These are phyloP conservation scores for Alectoris magna DNA, from an alignment of 2,797 vertebrate species.

Conservation along the genomic window DNA sequence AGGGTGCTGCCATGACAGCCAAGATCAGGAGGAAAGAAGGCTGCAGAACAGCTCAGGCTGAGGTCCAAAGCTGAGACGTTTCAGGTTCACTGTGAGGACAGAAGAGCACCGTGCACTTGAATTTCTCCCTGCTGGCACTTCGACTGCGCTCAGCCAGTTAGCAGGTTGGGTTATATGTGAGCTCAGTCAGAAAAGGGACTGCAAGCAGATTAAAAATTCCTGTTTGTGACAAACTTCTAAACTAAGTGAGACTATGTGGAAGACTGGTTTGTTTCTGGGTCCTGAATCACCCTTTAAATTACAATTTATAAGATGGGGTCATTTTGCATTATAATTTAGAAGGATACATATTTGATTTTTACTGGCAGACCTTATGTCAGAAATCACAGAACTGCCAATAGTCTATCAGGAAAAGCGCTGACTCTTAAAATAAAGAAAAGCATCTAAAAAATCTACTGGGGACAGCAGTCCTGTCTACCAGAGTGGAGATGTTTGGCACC, in stretches of 20 bases:
- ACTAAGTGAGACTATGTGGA: constrained; percentile 17
- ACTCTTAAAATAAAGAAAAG: not conserved
- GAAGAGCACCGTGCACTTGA: constrained; percentile 28
- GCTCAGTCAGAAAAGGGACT: not conserved
- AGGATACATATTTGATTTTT: not conserved
- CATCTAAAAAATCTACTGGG: not conserved
- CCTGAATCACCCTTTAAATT: not conserved
- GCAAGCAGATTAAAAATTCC: constrained; percentile 13
- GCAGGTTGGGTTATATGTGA: not conserved
- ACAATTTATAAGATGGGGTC: not conserved
- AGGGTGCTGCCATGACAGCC: not conserved
- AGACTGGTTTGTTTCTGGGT: not conserved
- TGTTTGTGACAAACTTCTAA: not conserved
- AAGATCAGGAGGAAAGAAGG: not conserved
- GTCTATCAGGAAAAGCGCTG: not conserved
- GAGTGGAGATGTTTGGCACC: not conserved
- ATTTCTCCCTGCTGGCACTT: constrained; percentile 33
- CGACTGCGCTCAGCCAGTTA: not conserved
- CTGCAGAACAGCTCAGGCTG: constrained; percentile 10
- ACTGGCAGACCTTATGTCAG: not conserved
- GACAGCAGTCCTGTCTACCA: not conserved
- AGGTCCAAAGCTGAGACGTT: constrained; percentile 3
- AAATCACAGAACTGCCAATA: not conserved
- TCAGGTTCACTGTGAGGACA: constrained; percentile 31
- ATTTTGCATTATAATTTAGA: not conserved